phyloP scores from a whole-genome alignment of 2,797 vertebrate species.

The Momotus momota region DNA sequence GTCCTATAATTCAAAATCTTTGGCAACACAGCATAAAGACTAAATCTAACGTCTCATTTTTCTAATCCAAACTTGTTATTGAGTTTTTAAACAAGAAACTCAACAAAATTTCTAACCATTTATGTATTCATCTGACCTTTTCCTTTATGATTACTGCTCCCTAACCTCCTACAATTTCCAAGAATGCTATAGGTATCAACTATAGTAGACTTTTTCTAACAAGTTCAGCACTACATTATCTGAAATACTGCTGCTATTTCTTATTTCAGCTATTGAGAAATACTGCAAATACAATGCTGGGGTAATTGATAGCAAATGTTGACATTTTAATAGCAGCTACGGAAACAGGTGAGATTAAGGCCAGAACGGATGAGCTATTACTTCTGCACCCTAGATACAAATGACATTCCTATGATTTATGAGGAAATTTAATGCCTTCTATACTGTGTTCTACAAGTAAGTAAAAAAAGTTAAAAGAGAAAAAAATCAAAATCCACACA shows the following conservation, averaged over 20 bases:
- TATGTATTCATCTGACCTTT: not conserved
- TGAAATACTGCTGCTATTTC: not conserved
- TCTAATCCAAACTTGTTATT: not conserved
- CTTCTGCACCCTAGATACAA: not conserved
- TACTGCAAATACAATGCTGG: not conserved
- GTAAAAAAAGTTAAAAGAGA: not conserved
- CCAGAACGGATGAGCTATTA: not conserved
- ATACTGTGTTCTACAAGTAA: not conserved
- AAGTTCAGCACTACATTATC: not conserved
- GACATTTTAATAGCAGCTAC: slow-evolving; percentile 4
- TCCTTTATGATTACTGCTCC: not conserved
- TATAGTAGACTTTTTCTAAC: not conserved
- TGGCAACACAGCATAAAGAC: not conserved
- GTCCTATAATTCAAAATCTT: not conserved
- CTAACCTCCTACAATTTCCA: not conserved
- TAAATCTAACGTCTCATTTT: not conserved
- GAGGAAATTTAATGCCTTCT: not conserved
- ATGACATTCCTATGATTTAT: not conserved
- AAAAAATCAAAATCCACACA: not conserved
- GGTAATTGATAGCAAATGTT: not conserved
- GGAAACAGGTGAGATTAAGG: not conserved
- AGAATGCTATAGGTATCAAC: not conserved
- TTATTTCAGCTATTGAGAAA: not conserved
- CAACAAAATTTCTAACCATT: not conserved
- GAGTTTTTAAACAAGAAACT: not conserved